These are phyloP conservation scores for Gryon sp. DNA, from an alignment of 1,140 invertebrate species.

Conservation along the genomic window DNA sequence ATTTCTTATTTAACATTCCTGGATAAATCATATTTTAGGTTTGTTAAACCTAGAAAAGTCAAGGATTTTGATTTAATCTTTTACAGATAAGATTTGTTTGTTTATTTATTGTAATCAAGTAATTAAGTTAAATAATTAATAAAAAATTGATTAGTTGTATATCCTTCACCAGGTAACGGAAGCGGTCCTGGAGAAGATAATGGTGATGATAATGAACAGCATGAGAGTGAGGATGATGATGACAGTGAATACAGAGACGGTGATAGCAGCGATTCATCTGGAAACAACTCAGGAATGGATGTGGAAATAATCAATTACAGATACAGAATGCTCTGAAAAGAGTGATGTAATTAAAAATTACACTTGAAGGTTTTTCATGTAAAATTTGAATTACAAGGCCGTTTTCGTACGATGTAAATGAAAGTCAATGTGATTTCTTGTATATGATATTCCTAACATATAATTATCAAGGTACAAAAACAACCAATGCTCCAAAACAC, in stretches of 20 bases:
- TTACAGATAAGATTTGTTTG: no score
- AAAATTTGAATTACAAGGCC: not conserved
- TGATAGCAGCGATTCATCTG: constrained; percentile 74
- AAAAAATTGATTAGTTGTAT: no score
- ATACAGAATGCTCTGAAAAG: constrained; percentile 61
- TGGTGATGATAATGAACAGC: constrained; percentile 75
- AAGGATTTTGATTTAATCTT: no score
- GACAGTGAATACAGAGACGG: constrained; percentile 69
- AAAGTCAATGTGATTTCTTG: constrained; percentile 57
- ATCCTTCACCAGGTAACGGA: constrained; percentile 67
- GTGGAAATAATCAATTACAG: constrained; percentile 67
- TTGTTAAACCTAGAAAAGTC: no score
- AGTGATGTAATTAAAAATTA: not conserved
- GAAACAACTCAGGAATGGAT: constrained; percentile 65
- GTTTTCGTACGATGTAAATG: not conserved
- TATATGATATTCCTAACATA: no score
- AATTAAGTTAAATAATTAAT: constrained; percentile 16
- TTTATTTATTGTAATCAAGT: no score
- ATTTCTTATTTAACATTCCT: no score
- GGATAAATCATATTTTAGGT: no score
- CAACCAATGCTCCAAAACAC: no score
- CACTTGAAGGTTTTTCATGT: not conserved
- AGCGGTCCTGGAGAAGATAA: constrained; percentile 72
- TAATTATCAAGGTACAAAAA: no score
- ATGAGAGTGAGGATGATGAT: constrained; percentile 75